phyloP scores from a whole-genome alignment of 2,797 vertebrate genomes.

The Pangasius sanitwongsei region DNA sequence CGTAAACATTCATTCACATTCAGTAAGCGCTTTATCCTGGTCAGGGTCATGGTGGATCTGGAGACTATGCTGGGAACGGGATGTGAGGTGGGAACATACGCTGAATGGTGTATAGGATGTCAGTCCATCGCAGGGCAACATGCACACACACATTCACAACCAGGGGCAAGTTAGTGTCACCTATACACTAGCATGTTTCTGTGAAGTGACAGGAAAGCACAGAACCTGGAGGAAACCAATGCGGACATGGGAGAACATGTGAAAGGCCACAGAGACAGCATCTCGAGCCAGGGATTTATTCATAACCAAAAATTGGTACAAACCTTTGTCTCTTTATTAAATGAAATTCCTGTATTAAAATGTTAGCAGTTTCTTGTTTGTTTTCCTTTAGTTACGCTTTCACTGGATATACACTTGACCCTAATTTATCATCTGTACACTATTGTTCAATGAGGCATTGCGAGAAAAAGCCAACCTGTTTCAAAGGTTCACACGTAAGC shows the following conservation, averaged over 20 bases:
- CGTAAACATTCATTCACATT: neutral
- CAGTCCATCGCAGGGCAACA: neutral
- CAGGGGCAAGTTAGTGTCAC: neutral
- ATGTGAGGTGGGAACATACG: neutral
- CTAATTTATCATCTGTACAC: neutral
- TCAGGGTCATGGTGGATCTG: neutral
- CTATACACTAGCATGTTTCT: neutral
- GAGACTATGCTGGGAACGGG: neutral
- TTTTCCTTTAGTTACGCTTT: neutral
- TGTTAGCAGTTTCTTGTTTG: neutral
- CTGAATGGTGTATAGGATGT: neutral
- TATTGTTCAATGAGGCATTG: neutral
- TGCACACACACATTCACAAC: neutral
- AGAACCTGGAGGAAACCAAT: neutral
- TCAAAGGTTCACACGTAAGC: constrained; percentile 1
- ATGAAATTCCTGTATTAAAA: neutral
- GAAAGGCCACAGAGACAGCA: neutral
- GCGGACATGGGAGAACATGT: neutral
- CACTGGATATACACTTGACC: neutral
- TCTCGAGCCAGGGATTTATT: neutral
- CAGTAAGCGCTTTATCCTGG: neutral
- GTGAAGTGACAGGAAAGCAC: neutral
- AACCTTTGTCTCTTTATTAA: neutral
- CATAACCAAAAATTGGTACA: neutral
- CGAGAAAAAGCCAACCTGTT: neutral